A percentile compares a stretch with the other conserved stretches of the same genome.
phyloP scores from a whole-genome alignment of 2,797 vertebrate genomes.

The Esox lucius region DNA sequence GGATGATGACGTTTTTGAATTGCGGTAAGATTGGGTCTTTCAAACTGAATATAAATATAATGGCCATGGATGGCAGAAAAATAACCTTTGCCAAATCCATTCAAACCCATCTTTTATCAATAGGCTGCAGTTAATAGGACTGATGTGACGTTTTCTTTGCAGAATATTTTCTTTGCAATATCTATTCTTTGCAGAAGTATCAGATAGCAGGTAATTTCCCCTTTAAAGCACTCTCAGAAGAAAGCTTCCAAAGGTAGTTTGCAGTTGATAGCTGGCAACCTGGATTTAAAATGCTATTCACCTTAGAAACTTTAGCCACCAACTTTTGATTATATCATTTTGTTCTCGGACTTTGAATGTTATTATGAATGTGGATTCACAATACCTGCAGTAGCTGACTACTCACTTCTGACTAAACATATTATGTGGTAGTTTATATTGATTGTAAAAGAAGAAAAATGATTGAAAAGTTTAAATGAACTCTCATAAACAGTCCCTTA shows the following conservation, averaged over 20 bases:
- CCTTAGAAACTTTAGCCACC: constrained; percentile 9
- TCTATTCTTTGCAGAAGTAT: constrained; percentile 32
- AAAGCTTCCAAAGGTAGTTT: constrained; percentile 47
- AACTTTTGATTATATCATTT: neutral
- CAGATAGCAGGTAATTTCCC: constrained; percentile 31
- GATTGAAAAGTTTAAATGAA: too few relatives aligned
- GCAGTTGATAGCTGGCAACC: constrained; percentile 36
- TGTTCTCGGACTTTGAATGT: neutral
- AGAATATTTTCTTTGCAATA: neutral
- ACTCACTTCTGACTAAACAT: neutral
- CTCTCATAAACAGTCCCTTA: too few relatives aligned
- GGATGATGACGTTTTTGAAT: constrained; percentile 53
- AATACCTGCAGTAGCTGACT: neutral
- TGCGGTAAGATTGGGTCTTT: constrained; percentile 57
- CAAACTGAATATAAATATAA: constrained; percentile 60
- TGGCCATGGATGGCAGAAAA: constrained; percentile 40
- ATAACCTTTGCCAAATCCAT: constrained; percentile 44
- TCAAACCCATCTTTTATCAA: constrained; percentile 62
- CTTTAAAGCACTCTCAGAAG: constrained; percentile 33
- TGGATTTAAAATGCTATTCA: constrained; percentile 17
- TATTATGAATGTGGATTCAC: neutral
- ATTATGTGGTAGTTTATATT: too few relatives aligned
- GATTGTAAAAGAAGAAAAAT: too few relatives aligned
- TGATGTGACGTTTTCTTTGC: constrained; percentile 29
- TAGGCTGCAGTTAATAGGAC: constrained; percentile 46